Evolutionary conservation across 2,888 invertebrate species (phyloP), one percentile per base, ranked within the genome.

Genomic region (Belgica antarctica): DNA sequence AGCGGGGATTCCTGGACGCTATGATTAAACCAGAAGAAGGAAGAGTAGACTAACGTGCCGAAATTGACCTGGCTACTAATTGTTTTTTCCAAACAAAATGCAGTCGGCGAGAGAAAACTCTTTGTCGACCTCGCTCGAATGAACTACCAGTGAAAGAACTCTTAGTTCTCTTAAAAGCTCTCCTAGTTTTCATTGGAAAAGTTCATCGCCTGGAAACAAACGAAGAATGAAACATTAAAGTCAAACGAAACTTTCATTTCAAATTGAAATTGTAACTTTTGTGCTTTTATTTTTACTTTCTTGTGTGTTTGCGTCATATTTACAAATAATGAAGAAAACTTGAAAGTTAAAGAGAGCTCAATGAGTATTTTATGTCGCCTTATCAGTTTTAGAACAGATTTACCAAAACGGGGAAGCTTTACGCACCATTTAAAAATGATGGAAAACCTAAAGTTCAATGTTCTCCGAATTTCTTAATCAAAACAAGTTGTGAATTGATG

Each of bases 1-100:
- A 61, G 27, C 22, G 70, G 5, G 70, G 70, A 41, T 70, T 36
- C 19, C 10, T 70, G 0, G 70, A 70, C 25, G 8, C 68, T 12
- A 5, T 41, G 41, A 41, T 41, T 34, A 34, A 34, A 12, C 34
- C 34, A 8, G n/a, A n/a, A n/a, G n/a, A n/a, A n/a, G n/a, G n/a
- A n/a, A n/a, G n/a, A n/a, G n/a, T n/a, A n/a, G n/a, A n/a, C n/a
- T n/a, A n/a, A n/a, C n/a, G n/a, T n/a, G n/a, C n/a, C n/a, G n/a
- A n/a, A n/a, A n/a, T n/a, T n/a, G n/a, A n/a, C n/a, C n/a, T n/a
- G n/a, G n/a, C n/a, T n/a, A n/a, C n/a, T n/a, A n/a, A n/a, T n/a
- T n/a, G n/a, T n/a, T n/a, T n/a, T n/a, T n/a, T n/a, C n/a, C n/a
- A n/a, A n/a, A n/a, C n/a, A n/a, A n/a, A n/a, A n/a, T n/a, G n/a